These are phyloP conservation scores for Vidua chalybeata DNA, from an alignment of 2,113 vertebrate genomes.

Conservation along the genomic window DNA sequence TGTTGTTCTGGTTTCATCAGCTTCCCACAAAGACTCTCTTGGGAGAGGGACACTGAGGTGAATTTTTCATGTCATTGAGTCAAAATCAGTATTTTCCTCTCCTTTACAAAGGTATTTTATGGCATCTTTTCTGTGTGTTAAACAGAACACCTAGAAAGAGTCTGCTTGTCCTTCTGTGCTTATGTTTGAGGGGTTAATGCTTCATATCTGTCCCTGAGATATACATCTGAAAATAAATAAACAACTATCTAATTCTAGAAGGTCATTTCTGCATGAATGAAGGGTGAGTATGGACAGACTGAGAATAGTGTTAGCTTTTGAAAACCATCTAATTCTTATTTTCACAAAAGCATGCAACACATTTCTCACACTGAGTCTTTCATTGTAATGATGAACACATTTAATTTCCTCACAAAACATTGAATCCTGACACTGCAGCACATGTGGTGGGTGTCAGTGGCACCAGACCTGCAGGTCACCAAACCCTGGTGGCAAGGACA, in stretches of 20 bases:
- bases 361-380: fast-evolving
- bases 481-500: not conserved
- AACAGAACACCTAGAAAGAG: not conserved
- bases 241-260: not conserved
- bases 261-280: not conserved
- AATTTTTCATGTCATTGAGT: not conserved
- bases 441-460: fast-evolving
- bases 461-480: not conserved
- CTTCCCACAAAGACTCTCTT: not conserved
- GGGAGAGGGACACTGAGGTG: not conserved
- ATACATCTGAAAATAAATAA: not conserved
- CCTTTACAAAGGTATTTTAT: not conserved
- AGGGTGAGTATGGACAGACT: not conserved
- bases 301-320: not conserved
- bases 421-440: not conserved
- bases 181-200: not conserved
- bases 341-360: not conserved
- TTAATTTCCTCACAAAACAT: not conserved
- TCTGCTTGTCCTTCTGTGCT: not conserved
- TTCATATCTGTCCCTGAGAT: not conserved
- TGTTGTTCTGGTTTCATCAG: not conserved
- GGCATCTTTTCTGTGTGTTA: not conserved
- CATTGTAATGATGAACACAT: not conserved
- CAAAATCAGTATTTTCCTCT: not conserved
- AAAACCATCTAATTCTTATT: not conserved